Conservation (phyloP, 1,140 invertebrate genomes). For the Drosophila pallidifrons region DNA sequence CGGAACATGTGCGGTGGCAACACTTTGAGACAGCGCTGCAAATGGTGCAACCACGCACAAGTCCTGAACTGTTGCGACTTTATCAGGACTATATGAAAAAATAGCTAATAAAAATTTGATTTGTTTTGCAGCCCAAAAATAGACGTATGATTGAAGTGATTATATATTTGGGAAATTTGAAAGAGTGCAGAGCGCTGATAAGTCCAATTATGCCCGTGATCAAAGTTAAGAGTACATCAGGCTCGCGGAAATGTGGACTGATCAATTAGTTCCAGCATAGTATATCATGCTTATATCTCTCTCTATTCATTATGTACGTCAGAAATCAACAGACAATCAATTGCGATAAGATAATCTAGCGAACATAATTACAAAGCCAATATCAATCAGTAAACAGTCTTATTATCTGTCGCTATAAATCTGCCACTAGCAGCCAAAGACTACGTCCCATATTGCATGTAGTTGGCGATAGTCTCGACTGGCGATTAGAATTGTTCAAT, state of each 20-base stretch:
- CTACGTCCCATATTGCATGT: neutral
- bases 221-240: neutral
- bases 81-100: slow-evolving; percentile 86
- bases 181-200: no score
- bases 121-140: neutral
- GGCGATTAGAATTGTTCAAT: neutral
- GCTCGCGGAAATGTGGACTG: neutral
- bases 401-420: slow-evolving; percentile 14
- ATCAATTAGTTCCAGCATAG: neutral
- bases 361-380: neutral
- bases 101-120: slow-evolving; percentile 26
- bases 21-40: slow-evolving; percentile 91
- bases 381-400: slow-evolving; percentile 2
- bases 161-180: neutral
- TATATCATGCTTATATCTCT: neutral
- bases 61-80: slow-evolving; percentile 88
- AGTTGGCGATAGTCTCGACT: neutral
- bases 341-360: slow-evolving; percentile 5
- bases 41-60: slow-evolving; percentile 90
- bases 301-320: neutral
- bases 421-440: neutral
- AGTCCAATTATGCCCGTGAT: no score
- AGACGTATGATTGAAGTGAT: neutral
- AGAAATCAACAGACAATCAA: slow-evolving; percentile 3
- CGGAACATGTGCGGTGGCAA: slow-evolving; percentile 85